These are phyloP conservation scores for Philotrypesis tridentata DNA, from an alignment of 1,140 invertebrate genomes.

Conservation along the genomic window DNA sequence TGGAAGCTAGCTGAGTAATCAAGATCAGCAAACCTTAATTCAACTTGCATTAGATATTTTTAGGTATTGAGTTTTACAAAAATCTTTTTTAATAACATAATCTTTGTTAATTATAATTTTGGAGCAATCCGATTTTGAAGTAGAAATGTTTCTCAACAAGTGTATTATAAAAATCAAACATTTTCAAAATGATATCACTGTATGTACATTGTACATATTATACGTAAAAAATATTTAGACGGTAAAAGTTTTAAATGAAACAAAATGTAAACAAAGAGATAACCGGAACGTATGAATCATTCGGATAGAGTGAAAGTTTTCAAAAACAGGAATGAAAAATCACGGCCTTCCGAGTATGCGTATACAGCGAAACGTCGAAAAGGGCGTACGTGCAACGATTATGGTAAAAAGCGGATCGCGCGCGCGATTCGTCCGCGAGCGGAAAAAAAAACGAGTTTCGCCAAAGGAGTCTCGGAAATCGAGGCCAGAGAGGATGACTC, in stretches of 20 bases:
- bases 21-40: conserved; percentile 6
- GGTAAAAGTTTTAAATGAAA: not conserved
- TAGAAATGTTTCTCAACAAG: no score
- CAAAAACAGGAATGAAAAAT: not conserved
- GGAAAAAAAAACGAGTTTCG: conserved; percentile 24
- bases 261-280: conserved; percentile 9
- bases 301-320: not conserved
- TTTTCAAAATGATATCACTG: not conserved
- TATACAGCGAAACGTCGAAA: conserved; percentile 6
- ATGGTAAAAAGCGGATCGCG: not conserved
- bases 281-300: not conserved
- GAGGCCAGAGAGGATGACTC: conserved; percentile 42
- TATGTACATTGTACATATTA: not conserved
- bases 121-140: not conserved
- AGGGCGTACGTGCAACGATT: not conserved
- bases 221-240: not conserved
- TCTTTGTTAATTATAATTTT: not conserved
- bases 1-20: conserved; percentile 36
- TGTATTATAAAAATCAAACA: no score
- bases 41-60: conserved; percentile 5
- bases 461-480: conserved; percentile 10
- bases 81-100: not conserved
- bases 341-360: not conserved
- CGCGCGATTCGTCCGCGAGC: not conserved
- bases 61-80: not conserved